These are phyloP conservation scores for Arrhopalites spinosus DNA, from an alignment of 2,888 invertebrate genomes.

Conservation along the genomic window DNA sequence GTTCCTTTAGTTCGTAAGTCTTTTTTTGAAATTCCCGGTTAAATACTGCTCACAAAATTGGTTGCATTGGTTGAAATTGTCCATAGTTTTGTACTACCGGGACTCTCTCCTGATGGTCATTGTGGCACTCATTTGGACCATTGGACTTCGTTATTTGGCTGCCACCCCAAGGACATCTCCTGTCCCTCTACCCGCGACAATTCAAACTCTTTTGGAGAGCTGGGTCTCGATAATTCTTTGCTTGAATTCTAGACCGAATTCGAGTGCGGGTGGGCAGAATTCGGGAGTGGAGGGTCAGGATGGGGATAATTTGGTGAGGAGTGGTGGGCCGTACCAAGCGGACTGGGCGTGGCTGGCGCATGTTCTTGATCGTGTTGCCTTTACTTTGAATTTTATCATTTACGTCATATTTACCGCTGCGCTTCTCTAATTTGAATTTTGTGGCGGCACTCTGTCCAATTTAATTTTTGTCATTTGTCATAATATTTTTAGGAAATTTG, in stretches of 20 bases:
- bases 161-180: conserved; percentile 54
- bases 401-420: conserved; percentile 52
- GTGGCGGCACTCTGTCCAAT: too few relatives aligned
- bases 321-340: conserved; percentile 50
- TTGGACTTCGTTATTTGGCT: conserved; percentile 53
- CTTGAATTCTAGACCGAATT: conserved; percentile 52
- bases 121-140: conserved; percentile 53
- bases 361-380: conserved; percentile 53
- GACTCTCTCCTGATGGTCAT: conserved; percentile 54
- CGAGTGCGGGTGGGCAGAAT: conserved; percentile 33
- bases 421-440: too few relatives aligned
- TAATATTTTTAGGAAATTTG: too few relatives aligned
- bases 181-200: conserved; percentile 52
- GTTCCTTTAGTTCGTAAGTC: conserved; percentile 54
- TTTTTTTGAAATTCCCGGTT: too few relatives aligned
- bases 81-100: conserved; percentile 53
- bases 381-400: conserved; percentile 51
- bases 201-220: conserved; percentile 49
- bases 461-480: too few relatives aligned
- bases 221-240: conserved; percentile 52
- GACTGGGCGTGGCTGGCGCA: conserved; percentile 57
- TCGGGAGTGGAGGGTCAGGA: conserved; percentile 7
- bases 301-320: conserved; percentile 50
- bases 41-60: background rate
- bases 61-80: background rate